Evolutionary conservation across 2,888 invertebrate genomes (phyloP), one percentile per base, ranked within the genome.

Genomic region (Eilema sororculum): DNA sequence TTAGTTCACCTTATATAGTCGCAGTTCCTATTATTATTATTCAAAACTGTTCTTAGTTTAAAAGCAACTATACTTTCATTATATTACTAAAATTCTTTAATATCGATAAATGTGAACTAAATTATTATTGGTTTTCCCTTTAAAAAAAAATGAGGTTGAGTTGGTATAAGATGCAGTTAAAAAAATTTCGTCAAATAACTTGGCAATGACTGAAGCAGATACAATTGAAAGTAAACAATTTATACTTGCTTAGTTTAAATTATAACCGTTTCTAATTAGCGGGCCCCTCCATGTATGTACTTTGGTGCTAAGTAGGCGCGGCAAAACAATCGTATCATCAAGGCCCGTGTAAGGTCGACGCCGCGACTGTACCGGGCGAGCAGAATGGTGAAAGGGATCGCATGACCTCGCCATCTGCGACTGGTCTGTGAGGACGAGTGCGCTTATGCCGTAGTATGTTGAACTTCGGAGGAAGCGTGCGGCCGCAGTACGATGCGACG

Each of bases 351-450:
- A 90, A 93, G 92, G 93, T 90, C 92, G 91, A 69, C 79, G 76
- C 78, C 81, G 87, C 86, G 81, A 77, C 76, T 72, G 82, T 80
- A 90, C 91, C 86, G 83, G 90, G 89, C 91, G 86, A 84, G 83
- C 93, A 90, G 91, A 90, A 88, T 85, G 91, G 93, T 93, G 94
- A 94, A 93, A 93, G 94, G 93, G 88, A 90, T 88, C 85, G 84
- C 85, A 79, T 89, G 93, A 91, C 93, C 93, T 93, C 93, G 93
- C 87, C 88, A 89, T 90, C 89, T 84, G 85, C 86, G 84, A 83
- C 84, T 82, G 84, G 79, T 78, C 82, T 80, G 83, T 86, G 87
- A 86, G 84, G 87, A 87, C 86, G 86, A 78, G 78, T 79, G 79
- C 78, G 82, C 76, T 79, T 78, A 70, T 71, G 56, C 69, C 78